Evolutionary conservation across 2,797 vertebrate genomes (phyloP).

Genomic region (Myiotriccus ornatus): DNA sequence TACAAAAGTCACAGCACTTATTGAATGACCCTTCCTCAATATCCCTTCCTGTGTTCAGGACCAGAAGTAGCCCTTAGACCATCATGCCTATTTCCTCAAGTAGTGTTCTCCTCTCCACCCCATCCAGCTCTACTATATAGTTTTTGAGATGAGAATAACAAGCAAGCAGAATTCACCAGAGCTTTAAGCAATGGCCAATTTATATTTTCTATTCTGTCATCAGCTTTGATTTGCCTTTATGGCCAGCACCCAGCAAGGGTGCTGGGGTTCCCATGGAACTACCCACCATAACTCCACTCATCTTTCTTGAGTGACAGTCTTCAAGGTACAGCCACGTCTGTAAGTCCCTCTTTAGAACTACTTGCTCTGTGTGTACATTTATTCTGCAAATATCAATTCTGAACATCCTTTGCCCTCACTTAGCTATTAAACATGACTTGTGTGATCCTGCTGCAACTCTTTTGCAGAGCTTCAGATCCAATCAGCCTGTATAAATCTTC

Average conservation of each 20-base stretch:
- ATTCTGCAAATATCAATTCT: neutral
- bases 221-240: neutral
- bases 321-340: neutral
- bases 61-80: neutral
- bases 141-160: neutral
- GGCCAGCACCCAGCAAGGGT: rapidly evolving
- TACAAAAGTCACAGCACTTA: neutral
- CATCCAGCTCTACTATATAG: neutral
- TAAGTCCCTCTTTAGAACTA: neutral
- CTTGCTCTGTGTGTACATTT: neutral
- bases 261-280: neutral
- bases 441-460: neutral
- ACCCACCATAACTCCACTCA: neutral
- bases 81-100: neutral
- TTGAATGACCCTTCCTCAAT: neutral
- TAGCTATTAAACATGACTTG: neutral
- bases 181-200: neutral
- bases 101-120: neutral
- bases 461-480: neutral
- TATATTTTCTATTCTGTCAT: neutral
- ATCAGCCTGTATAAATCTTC: neutral
- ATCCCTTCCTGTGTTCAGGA: neutral
- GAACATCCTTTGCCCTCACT: neutral
- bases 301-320: neutral
- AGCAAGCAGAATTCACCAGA: neutral